Conservation (phyloP, 2,797 vertebrate species). For the Bradypodion ventrale region DNA sequence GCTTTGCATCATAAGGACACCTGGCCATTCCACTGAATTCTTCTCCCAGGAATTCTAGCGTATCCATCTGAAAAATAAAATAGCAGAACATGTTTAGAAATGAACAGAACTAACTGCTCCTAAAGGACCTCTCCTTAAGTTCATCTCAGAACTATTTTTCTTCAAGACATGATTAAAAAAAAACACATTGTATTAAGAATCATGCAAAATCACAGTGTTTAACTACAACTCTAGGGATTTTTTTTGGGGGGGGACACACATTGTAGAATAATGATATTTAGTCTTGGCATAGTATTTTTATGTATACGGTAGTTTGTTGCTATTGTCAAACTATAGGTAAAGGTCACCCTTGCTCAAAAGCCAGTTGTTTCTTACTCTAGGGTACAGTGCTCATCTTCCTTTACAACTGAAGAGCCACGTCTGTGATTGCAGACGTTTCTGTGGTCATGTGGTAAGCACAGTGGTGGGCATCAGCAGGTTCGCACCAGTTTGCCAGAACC, state of each 20-base stretch:
- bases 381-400: too few relatives aligned
- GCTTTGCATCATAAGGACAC: constrained; percentile 97
- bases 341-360: too few relatives aligned
- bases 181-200: constrained; percentile 5
- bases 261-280: background rate
- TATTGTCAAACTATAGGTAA: too few relatives aligned
- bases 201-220: background rate
- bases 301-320: too few relatives aligned
- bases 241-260: background rate
- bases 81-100: constrained; percentile 46
- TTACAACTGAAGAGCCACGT: too few relatives aligned
- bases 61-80: constrained; percentile 84
- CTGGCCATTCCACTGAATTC: constrained; percentile 99
- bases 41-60: constrained; percentile 90
- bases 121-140: background rate
- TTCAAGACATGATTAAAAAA: background rate
- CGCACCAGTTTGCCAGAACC: too few relatives aligned
- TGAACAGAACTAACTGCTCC: constrained; percentile 24
- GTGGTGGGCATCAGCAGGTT: too few relatives aligned
- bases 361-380: too few relatives aligned
- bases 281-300: background rate
- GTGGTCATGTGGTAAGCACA: too few relatives aligned
- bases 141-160: constrained; percentile 7
- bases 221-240: constrained; percentile 5
- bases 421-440: too few relatives aligned